These are phyloP conservation scores for Monopterus albus DNA, from an alignment of 2,113 vertebrate genomes.

Conservation along the genomic window DNA sequence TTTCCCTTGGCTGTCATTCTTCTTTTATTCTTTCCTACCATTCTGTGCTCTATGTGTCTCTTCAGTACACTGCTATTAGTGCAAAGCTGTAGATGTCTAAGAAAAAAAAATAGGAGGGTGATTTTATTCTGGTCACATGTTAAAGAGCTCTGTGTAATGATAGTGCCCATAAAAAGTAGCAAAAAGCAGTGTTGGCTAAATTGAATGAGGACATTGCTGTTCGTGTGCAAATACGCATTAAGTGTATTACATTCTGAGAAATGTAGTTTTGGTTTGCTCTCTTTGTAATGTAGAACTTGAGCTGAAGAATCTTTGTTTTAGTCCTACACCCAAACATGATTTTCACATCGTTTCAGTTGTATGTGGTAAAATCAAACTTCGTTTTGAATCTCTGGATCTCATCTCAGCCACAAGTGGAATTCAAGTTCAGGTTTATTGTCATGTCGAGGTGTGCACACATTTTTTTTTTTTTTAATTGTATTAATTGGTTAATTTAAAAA, in stretches of 20 bases:
- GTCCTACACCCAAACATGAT: constrained; percentile 47
- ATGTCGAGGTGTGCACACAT: too few relatives aligned
- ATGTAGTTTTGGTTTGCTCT: too few relatives aligned
- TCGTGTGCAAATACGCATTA: constrained; percentile 51
- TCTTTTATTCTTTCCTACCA: constrained; percentile 21
- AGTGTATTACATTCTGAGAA: constrained; percentile 15
- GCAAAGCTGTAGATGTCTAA: constrained; percentile 16
- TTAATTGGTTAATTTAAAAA: too few relatives aligned
- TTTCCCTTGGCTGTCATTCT: constrained; percentile 26
- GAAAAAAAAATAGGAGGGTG: constrained; percentile 13
- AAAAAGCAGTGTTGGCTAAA: constrained; percentile 18
- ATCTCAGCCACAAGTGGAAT: background rate
- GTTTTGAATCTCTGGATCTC: constrained; percentile 14
- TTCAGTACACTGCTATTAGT: constrained; percentile 15
- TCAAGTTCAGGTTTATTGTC: too few relatives aligned
- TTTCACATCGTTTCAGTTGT: constrained; percentile 33
- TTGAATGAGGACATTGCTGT: constrained; percentile 19
- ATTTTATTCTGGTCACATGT: constrained; percentile 32
- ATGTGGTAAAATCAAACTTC: constrained; percentile 13
- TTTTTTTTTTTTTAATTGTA: too few relatives aligned
- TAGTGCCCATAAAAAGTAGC: constrained; percentile 37
- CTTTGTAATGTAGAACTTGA: constrained; percentile 33
- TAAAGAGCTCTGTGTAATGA: constrained; percentile 4
- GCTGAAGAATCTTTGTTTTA: constrained; percentile 36
- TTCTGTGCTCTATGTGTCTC: constrained; percentile 16